phyloP scores from a whole-genome alignment of 2,797 vertebrate species.

The Sebastes hubbsi region DNA sequence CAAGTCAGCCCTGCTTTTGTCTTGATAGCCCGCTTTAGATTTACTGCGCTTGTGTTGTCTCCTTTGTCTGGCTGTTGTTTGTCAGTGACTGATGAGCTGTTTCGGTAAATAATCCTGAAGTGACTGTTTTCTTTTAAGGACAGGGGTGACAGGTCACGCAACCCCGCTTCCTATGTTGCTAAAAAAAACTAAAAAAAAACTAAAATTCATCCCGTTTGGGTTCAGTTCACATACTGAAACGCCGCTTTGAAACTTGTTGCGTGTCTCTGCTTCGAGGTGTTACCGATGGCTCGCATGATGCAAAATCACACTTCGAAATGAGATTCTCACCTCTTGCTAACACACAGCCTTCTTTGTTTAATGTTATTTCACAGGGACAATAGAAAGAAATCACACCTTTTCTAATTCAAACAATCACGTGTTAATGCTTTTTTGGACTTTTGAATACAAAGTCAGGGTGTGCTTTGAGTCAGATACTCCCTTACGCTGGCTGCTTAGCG shows the following conservation, averaged over 20 bases:
- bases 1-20: constrained; percentile 36
- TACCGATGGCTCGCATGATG: background rate
- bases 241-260: background rate
- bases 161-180: background rate
- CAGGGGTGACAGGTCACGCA: background rate
- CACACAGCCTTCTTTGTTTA: background rate
- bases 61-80: constrained; percentile 10
- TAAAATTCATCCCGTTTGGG: background rate
- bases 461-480: background rate
- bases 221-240: background rate
- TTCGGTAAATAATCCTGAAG: background rate
- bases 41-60: constrained; percentile 28
- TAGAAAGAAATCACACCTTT: background rate
- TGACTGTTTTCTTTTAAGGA: background rate
- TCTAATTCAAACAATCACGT: background rate
- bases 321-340: constrained; percentile 17
- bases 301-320: constrained; percentile 36
- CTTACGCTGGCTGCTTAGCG: background rate
- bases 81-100: constrained; percentile 12
- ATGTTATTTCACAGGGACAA: background rate
- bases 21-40: constrained; percentile 11
- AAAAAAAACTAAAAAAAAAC: background rate
- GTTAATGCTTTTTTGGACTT: background rate
- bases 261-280: background rate
- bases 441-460: background rate